Base-by-base conservation (phyloP, 2,113 vertebrate genomes). In the Prionailurus viverrinus region DNA sequence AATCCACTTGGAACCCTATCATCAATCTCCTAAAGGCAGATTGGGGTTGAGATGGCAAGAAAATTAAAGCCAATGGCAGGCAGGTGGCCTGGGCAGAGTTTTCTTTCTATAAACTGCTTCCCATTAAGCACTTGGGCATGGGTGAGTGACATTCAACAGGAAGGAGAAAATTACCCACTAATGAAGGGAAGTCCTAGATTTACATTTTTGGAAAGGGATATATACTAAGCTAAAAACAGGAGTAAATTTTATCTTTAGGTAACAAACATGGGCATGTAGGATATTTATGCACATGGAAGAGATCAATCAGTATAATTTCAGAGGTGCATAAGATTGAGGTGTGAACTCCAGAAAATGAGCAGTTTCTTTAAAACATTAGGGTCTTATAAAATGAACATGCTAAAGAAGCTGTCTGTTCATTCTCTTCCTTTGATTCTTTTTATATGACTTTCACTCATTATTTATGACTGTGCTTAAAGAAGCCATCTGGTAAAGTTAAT, bases 401-500 rank as follows among this genome's bases (percentile, higher is more conserved):
- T 93, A 45, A 90, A 68, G 61, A 68, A 78, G 31, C n/a, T 80
- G 41, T 31, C 45, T 9, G 65, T 68, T 85, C 10, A 36, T 85
- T 79, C 33, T 85, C 36, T 96, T 61, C 31, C 36, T 84, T 93
- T 36, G 39, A 61, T 89, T 96, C 53, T 87, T 97, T 95, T 90
- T 53, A 29, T 41, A 39, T 66, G 39, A 69, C 66, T 65, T 96
- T 96, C 51, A 27, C 66, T 96, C 93, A 68, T 86, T 97, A 55
- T 97, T 98, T 98, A 97, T 31, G 61, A 96, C 87, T 27, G 25
- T 95, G 53, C 89, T 97, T 92, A 76, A 73, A 80, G 89, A 53
- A 95, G 18, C 23, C 66, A 97, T 97, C 98, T 98, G 98, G 94
- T 96, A 91, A 85, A 97, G 51, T 71, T 89, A 71, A 91, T 29